Base-by-base conservation (phyloP, 2,113 vertebrate genomes). In the Shinisaurus crocodilurus region DNA sequence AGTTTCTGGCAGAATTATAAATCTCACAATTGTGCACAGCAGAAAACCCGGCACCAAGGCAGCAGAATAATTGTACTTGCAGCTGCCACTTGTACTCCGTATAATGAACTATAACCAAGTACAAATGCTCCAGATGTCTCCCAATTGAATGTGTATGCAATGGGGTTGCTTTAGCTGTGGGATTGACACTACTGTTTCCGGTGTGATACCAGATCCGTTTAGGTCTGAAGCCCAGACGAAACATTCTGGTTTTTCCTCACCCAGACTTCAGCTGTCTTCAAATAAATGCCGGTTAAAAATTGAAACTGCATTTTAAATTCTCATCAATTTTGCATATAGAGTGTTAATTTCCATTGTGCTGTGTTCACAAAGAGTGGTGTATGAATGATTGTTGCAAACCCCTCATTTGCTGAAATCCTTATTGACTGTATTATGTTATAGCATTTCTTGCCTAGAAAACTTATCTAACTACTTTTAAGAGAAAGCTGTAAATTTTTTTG, bases 401-500 rank as follows among this genome's bases (percentile, higher is more conserved):
- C 94, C 95, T 93, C 93, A 91, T 91, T 57, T 90, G 88, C 91
- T 95, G 94, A 94, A 94, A 94, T 95, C 67, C 88, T 82, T 89
- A 86, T 92, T 0, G 0, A 92, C 92, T 95, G 91, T 96, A 93
- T 89, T 93, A 25, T 92, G 91, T 90, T 92, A 90, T 96, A 97
- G 95, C 94, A 96, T 96, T 97, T 95, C 94, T 95, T 88, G 94
- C 92, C 34, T 96, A 94, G 93, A 91, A 93, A 90, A 92, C 89
- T 90, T 88, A 63, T 96, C 95, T 87, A 96, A 92, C 96, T 97
- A 95, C 96, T 96, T 97, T 95, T 95, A 93, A 95, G 95, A 96
- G 89, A 93, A 94, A 95, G 94, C 96, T 95, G 95, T 96, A 95
- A 95, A 96, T 77, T 90, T 94, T 97, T 95, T 95, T 93, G 95